These are phyloP conservation scores for Hirundichthys speculiger DNA, from an alignment of 2,113 vertebrate genomes.

Conservation along the genomic window DNA sequence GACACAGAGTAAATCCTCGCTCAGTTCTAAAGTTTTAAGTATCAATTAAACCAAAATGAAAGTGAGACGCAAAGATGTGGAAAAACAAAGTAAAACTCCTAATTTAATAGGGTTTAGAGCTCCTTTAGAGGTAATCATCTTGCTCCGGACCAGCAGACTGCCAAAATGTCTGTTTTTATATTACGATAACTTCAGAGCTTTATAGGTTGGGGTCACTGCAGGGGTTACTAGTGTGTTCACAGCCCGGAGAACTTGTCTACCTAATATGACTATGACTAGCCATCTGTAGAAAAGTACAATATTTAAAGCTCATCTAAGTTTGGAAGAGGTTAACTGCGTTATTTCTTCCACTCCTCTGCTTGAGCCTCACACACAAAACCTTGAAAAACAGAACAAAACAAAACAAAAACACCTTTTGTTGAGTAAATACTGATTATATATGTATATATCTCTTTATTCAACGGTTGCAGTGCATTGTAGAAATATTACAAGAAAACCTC, in stretches of 20 bases:
- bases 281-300: conserved; percentile 28
- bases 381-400: too few species aligned
- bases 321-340: conserved; percentile 6
- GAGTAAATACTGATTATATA: conserved; percentile 58
- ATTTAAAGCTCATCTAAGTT: conserved; percentile 25
- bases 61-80: too few species aligned
- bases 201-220: conserved; percentile 41
- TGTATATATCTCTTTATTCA: conserved; percentile 43
- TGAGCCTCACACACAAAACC: conserved; percentile 5
- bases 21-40: too few species aligned
- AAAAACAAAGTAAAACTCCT: too few species aligned
- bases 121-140: too few species aligned
- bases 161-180: too few species aligned
- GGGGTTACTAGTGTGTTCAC: conserved; percentile 27
- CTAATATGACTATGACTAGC: conserved; percentile 24
- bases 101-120: too few species aligned
- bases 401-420: conserved; percentile 46
- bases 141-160: too few species aligned
- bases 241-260: conserved; percentile 38
- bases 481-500: conserved; percentile 72
- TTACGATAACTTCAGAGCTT: conserved; percentile 9
- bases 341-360: neutral
- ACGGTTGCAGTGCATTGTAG: conserved; percentile 60
- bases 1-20: too few species aligned
- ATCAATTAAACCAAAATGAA: too few species aligned